Conservation (phyloP, 2,113 vertebrate genomes). For the Lophotis ruficrista region DNA sequence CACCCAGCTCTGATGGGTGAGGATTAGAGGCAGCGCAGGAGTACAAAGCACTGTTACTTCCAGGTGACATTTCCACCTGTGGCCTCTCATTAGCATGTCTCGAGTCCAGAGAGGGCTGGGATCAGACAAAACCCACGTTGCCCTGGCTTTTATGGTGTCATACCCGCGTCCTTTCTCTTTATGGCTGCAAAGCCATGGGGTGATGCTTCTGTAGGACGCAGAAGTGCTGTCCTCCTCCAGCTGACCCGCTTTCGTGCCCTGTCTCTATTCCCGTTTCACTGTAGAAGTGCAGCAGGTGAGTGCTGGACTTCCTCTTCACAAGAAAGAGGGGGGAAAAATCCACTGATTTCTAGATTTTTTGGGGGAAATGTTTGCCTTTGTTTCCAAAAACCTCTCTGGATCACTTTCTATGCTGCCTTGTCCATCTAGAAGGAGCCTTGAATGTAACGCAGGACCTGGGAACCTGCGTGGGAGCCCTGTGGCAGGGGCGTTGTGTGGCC, state of each 20-base stretch:
- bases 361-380: neutral
- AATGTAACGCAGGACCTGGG: fast-evolving
- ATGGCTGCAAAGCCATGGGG: neutral
- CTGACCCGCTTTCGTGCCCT: neutral
- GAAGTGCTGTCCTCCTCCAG: neutral
- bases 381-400: neutral
- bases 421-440: neutral
- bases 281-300: neutral
- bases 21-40: neutral
- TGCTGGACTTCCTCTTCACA: neutral
- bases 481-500: neutral
- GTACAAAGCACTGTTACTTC: neutral
- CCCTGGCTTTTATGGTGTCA: neutral
- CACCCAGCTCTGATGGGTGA: neutral
- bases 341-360: neutral
- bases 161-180: neutral
- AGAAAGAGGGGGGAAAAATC: fast-evolving
- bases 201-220: neutral
- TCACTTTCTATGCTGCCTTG: neutral
- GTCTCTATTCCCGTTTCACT: neutral
- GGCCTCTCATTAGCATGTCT: neutral
- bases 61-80: neutral
- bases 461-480: neutral
- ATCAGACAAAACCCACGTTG: neutral
- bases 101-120: neutral